Percentiles rank a stretch among this genome's conserved stretches.
Conservation (phyloP, 2,113 vertebrate species). For the Mohoua ochrocephala region DNA sequence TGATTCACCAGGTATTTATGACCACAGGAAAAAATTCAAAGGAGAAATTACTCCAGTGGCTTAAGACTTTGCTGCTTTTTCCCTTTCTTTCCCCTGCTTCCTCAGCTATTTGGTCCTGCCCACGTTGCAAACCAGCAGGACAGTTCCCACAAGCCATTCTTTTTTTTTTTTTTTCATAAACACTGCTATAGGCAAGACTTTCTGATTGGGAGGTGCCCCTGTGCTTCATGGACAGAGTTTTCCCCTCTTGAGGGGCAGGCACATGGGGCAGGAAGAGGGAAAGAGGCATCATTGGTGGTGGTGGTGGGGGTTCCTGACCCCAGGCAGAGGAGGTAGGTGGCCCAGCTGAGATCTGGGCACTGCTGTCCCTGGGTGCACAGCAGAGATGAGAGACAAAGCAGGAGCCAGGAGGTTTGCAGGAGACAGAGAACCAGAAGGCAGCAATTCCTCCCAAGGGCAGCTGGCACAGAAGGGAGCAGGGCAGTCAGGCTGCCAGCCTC, state of each 20-base stretch:
- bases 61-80: not conserved
- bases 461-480: not conserved
- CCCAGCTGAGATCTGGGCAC: not conserved
- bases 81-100: not conserved
- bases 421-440: not conserved
- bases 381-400: not conserved
- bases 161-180: too few species aligned
- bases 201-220: not conserved
- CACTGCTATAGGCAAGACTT: not conserved
- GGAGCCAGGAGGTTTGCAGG: not conserved
- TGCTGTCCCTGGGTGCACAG: not conserved
- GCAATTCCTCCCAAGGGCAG: not conserved
- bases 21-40: not conserved
- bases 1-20: constrained; percentile 25
- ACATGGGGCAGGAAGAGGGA: not conserved
- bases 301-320: not conserved
- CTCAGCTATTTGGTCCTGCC: not conserved
- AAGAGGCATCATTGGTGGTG: not conserved
- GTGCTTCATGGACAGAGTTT: not conserved
- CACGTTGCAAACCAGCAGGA: not conserved
- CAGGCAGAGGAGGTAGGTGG: not conserved
- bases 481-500: not conserved
- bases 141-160: not conserved
- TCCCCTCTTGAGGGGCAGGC: not conserved
- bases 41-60: not conserved